Conservation (phyloP, 2,888 invertebrate genomes). For the Blera fallax region DNA sequence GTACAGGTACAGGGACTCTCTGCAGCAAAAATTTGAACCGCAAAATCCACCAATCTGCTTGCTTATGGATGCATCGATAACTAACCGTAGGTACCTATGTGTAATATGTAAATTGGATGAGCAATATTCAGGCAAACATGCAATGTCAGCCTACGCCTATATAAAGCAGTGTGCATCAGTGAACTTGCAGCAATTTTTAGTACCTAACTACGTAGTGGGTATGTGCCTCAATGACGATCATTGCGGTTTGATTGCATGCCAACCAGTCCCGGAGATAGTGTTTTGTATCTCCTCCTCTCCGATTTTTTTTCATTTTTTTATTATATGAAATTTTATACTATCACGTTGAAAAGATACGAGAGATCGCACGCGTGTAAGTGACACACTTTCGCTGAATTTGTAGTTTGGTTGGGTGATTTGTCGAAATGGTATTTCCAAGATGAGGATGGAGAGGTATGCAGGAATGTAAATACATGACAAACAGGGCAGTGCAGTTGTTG, state of each 20-base stretch:
- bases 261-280: not conserved
- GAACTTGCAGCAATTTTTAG: not conserved
- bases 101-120: not conserved
- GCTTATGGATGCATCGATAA: too few relatives aligned
- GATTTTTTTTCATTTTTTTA: not conserved
- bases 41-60: not conserved
- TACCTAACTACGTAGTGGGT: not conserved
- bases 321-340: not conserved
- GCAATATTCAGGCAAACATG: not conserved
- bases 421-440: not conserved
- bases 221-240: not conserved
- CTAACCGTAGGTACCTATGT: not conserved
- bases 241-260: constrained; percentile 11
- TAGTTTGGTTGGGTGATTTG: constrained; percentile 42
- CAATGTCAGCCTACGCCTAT: not conserved
- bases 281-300: not conserved
- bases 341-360: constrained; percentile 12
- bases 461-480: not conserved
- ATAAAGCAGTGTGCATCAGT: not conserved
- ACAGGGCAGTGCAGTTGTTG: too few relatives aligned
- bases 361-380: constrained; percentile 49
- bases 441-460: not conserved
- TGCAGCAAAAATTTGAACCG: too few relatives aligned
- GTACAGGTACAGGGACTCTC: too few relatives aligned
- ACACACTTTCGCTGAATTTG: constrained; percentile 67